phyloP scores from a whole-genome alignment of 1,140 invertebrate genomes.

The Ditylenchus dipsaci region DNA sequence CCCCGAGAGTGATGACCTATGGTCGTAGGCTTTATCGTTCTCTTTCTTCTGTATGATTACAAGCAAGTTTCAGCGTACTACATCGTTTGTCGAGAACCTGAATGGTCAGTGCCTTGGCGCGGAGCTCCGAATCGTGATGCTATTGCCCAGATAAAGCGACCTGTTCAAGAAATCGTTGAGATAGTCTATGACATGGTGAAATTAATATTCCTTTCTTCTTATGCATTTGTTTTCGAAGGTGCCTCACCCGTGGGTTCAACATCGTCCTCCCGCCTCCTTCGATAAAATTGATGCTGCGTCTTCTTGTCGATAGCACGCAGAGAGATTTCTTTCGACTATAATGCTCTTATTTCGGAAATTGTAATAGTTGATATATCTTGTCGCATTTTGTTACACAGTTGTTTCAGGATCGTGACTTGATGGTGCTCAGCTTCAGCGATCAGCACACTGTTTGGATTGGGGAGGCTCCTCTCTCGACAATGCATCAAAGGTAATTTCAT shows the following conservation, averaged over 20 bases:
- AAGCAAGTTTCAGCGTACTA: neutral
- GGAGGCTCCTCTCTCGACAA: neutral
- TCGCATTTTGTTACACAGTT: neutral
- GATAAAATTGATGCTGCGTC: neutral
- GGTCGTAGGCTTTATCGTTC: neutral
- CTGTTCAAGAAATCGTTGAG: neutral
- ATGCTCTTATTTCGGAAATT: neutral
- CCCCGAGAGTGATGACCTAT: constrained; percentile 9
- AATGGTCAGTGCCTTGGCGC: constrained; percentile 11
- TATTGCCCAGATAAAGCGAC: neutral
- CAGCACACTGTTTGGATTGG: neutral
- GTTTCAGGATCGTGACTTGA: neutral
- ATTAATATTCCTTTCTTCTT: too few species aligned
- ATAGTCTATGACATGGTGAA: neutral
- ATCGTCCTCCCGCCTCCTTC: neutral
- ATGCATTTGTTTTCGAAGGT: neutral
- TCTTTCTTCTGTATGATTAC: too few species aligned
- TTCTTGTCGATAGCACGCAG: neutral
- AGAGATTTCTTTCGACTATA: neutral
- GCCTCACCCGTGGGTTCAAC: neutral
- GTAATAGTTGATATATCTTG: neutral
- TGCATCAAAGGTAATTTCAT: too few species aligned
- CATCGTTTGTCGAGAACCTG: constrained; percentile 16
- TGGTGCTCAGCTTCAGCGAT: neutral
- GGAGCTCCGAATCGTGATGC: neutral